A percentile compares a stretch with the other conserved stretches of the same genome.
phyloP scores from a whole-genome alignment of 2,888 invertebrate species.

The Stenodema calcarata region DNA sequence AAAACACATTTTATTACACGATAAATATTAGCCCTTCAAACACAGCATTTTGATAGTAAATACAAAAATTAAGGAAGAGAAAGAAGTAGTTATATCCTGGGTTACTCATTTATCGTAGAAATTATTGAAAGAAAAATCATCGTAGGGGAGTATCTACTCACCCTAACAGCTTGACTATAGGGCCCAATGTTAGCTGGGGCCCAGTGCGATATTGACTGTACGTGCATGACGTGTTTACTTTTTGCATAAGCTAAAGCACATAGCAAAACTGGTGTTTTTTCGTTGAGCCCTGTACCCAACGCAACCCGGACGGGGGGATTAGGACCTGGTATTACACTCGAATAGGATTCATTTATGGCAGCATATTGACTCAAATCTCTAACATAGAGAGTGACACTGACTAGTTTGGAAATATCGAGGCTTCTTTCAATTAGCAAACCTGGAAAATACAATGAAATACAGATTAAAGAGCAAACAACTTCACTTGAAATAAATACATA shows the following conservation, averaged over 20 bases:
- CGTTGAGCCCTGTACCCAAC: constrained; percentile 78
- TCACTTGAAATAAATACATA: background rate
- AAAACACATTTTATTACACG: background rate
- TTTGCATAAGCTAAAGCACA: constrained; percentile 74
- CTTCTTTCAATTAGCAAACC: constrained; percentile 65
- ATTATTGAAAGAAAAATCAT: too few species aligned
- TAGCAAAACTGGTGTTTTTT: constrained; percentile 75
- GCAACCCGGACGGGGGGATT: constrained; percentile 89
- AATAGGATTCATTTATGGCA: constrained; percentile 79
- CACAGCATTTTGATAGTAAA: background rate
- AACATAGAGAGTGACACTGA: constrained; percentile 84
- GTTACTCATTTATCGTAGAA: too few species aligned
- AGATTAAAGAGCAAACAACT: background rate
- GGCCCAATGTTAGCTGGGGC: constrained; percentile 98
- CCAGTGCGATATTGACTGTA: constrained; percentile 96
- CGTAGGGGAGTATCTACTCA: constrained; percentile 61
- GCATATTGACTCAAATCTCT: constrained; percentile 81
- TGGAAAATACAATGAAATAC: constrained; percentile 61
- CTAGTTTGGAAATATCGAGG: constrained; percentile 71
- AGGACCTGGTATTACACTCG: constrained; percentile 72
- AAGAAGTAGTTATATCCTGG: too few species aligned
- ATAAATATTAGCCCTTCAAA: too few species aligned
- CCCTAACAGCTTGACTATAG: constrained; percentile 90
- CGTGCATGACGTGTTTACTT: constrained; percentile 79
- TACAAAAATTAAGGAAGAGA: background rate